These are phyloP conservation scores for Isurus oxyrinchus DNA, from an alignment of 2,113 vertebrate genomes.

Conservation along the genomic window DNA sequence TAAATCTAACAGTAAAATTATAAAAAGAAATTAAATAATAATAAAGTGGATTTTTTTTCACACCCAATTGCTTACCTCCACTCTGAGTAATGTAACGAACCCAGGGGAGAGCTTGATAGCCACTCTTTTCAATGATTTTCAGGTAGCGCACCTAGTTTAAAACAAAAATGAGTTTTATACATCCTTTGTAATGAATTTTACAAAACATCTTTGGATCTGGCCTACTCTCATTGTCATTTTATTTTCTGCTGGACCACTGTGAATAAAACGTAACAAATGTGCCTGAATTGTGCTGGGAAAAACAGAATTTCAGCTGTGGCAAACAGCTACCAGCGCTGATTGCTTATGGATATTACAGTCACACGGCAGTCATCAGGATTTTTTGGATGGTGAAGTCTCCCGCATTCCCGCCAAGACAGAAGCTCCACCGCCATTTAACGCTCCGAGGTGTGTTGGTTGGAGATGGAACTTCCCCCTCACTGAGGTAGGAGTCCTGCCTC, in stretches of 20 bases:
- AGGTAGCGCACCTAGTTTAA: conserved; percentile 77
- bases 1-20: not conserved
- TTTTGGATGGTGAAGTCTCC: too few relatives aligned
- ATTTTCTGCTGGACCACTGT: not conserved
- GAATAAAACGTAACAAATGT: not conserved
- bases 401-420: too few relatives aligned
- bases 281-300: not conserved
- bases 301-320: not conserved
- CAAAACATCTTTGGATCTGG: not conserved
- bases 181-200: not conserved
- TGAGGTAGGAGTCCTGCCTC: too few relatives aligned
- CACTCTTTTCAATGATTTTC: conserved; percentile 98
- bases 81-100: conserved; percentile 97
- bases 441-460: too few relatives aligned
- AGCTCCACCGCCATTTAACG: too few relatives aligned
- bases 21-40: not conserved
- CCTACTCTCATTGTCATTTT: not conserved
- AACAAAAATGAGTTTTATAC: conserved; percentile 4
- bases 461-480: too few relatives aligned
- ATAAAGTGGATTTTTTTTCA: not conserved
- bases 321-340: not conserved
- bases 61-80: conserved; percentile 63
- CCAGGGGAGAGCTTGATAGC: conserved; percentile 79
- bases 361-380: not conserved
- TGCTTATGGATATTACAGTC: not conserved